These are phyloP conservation scores for Mastomys natalensis DNA, from an alignment of 2,113 vertebrate species.

Conservation along the genomic window DNA sequence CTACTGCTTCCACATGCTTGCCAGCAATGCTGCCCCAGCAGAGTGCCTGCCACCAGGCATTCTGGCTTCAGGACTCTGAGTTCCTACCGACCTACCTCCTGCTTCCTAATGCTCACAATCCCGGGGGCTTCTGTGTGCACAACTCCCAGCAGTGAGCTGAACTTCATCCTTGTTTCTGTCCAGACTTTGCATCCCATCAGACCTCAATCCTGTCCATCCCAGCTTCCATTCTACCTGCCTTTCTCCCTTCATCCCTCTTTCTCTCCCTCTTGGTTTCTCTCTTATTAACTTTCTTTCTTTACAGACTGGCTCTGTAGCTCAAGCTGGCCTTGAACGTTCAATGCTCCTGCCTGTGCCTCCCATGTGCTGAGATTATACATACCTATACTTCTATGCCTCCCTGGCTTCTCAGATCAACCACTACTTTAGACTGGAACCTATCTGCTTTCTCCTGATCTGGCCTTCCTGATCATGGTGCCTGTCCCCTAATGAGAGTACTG, in stretches of 20 bases:
- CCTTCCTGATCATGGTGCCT: neutral
- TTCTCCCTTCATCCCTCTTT: neutral
- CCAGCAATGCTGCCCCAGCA: neutral
- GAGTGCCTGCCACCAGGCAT: neutral
- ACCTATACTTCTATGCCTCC: neutral
- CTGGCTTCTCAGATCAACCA: neutral
- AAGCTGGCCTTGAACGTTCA: neutral
- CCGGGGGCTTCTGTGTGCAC: neutral
- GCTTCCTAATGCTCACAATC: neutral
- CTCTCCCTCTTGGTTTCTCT: neutral
- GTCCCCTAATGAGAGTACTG: neutral
- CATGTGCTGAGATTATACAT: neutral
- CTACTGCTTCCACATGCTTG: no score
- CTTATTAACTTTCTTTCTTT: neutral
- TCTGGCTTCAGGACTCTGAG: neutral
- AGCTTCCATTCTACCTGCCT: neutral
- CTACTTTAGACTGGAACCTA: neutral
- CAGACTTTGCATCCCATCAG: no score
- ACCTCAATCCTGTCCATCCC: neutral
- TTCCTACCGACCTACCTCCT: accelerated
- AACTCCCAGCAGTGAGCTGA: neutral
- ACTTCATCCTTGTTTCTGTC: neutral
- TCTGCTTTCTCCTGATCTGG: neutral
- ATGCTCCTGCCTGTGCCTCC: neutral
- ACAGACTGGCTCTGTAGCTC: neutral